phyloP scores from a whole-genome alignment of 1,140 invertebrate species.

The Branchinecta lindahli region DNA sequence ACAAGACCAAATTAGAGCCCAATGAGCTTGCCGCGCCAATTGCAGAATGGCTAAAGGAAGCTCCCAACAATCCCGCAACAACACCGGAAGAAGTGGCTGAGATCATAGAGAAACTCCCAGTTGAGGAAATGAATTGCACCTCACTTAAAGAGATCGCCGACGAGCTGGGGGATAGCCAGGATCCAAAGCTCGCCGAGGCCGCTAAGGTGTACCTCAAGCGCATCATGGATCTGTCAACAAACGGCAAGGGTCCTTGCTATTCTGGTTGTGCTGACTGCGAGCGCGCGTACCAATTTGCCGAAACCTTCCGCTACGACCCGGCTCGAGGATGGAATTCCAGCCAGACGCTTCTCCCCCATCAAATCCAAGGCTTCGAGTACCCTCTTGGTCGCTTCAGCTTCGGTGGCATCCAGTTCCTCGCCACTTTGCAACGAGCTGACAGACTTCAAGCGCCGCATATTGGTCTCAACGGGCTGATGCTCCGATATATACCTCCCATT shows the following conservation, averaged over 20 bases:
- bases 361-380: neutral
- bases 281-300: neutral
- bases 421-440: neutral
- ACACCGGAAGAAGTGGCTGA: neutral
- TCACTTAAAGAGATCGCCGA: neutral
- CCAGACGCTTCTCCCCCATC: neutral
- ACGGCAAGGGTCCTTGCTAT: neutral
- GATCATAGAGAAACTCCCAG: neutral
- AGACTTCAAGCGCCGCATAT: neutral
- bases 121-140: neutral
- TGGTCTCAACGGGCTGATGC: neutral
- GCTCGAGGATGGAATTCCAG: neutral
- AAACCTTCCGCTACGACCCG: neutral
- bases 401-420: neutral
- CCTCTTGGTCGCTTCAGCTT: neutral
- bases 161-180: neutral
- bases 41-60: neutral
- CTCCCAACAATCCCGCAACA: neutral
- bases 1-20: neutral
- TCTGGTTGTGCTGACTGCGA: neutral
- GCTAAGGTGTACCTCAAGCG: neutral
- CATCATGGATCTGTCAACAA: neutral
- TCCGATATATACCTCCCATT: neutral
- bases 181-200: neutral
- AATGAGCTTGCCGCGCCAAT: neutral